Percentiles rank a stretch among this genome's conserved stretches.
These are phyloP conservation scores for Corvus hawaiiensis DNA, from an alignment of 2,113 vertebrate genomes.

Conservation along the genomic window DNA sequence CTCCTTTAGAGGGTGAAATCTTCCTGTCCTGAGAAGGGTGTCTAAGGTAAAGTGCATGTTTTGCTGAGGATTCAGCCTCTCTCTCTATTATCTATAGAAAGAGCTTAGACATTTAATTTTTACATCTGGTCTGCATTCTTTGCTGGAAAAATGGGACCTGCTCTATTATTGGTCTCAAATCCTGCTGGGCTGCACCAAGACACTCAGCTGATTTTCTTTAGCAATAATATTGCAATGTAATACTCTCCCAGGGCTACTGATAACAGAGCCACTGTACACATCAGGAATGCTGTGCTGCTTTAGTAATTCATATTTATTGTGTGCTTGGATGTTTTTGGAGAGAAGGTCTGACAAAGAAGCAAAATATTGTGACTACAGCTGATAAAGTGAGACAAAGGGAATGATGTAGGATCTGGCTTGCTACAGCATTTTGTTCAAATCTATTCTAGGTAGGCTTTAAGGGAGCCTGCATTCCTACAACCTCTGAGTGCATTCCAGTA, in stretches of 20 bases:
- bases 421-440: background rate
- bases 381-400: constrained; percentile 2
- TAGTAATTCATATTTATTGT: background rate
- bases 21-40: background rate
- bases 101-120: background rate
- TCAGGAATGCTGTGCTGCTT: background rate
- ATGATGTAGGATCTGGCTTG: background rate
- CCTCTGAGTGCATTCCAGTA: background rate
- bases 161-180: background rate
- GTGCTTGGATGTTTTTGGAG: background rate
- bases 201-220: background rate
- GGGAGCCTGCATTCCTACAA: background rate
- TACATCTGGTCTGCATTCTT: background rate
- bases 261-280: background rate
- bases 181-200: background rate
- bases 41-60: background rate
- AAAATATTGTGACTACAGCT: background rate
- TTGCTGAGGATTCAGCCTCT: background rate
- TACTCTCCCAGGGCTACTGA: background rate
- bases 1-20: background rate
- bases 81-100: background rate
- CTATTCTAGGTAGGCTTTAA: background rate
- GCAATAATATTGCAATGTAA: background rate
- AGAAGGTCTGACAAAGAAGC: background rate
- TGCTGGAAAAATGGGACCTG: background rate